phyloP scores from a whole-genome alignment of 2,888 invertebrate genomes.

The Apoda limacodes region DNA sequence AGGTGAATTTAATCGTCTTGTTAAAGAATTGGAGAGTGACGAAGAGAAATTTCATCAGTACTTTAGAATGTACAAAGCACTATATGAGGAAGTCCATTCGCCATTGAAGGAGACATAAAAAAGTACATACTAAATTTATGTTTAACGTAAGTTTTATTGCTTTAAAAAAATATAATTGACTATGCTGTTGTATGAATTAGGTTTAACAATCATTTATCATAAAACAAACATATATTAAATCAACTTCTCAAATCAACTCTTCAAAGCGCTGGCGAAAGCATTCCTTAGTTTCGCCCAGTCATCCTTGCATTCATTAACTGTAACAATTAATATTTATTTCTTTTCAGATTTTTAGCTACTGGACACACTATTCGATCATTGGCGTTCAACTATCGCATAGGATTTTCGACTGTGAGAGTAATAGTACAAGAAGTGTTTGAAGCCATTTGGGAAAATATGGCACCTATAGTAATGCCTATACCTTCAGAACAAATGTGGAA shows the following conservation, averaged over 20 bases:
- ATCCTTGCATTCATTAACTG: constrained; percentile 4
- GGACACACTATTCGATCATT: constrained; percentile 9
- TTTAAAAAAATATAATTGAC: no score
- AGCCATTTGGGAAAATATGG: not conserved
- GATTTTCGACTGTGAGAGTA: constrained; percentile 3
- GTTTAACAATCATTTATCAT: no score
- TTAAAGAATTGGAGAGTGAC: constrained; percentile 2
- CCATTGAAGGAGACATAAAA: no score
- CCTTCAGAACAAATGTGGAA: constrained; percentile 10
- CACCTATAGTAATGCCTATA: constrained; percentile 8
- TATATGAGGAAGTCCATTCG: constrained; percentile 8
- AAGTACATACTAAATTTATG: no score
- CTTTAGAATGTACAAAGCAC: constrained; percentile 5
- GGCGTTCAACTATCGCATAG: constrained; percentile 1
- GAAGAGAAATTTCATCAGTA: constrained; percentile 6
- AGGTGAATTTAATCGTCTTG: constrained; percentile 3
- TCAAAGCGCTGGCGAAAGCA: constrained; percentile 17
- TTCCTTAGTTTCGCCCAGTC: constrained; percentile 20
- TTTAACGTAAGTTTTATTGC: no score
- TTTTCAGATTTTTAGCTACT: constrained; percentile 10
- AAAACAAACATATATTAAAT: no score
- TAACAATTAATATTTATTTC: constrained; percentile 8
- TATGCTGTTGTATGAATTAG: no score
- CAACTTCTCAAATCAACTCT: no score
- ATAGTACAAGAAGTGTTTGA: constrained; percentile 1